Base-by-base conservation (phyloP, 2,113 vertebrate species). In the Apeltes quadracus region DNA sequence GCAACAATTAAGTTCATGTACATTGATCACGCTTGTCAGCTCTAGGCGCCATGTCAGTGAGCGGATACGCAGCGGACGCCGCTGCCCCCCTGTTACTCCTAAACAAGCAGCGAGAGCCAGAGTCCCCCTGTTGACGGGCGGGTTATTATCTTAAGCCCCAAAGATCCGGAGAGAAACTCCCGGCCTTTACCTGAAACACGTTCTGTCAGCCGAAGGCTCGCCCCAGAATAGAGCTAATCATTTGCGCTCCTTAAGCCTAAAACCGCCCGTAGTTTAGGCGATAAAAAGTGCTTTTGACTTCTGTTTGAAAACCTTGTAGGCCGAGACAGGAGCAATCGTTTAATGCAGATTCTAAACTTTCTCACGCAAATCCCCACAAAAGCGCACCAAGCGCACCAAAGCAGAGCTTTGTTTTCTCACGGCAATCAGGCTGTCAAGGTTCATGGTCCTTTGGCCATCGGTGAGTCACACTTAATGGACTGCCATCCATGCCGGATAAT, bases 131-230 rank as follows among this genome's bases (percentile, higher is more conserved):
- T 39, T 72, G 79, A 77, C 85, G 84, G 81, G 81, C 84, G 69
- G 58, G 36, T 87, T 89, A 87, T 59, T 32, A 56, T 69, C 72
- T 78, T 74, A 88, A 90, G 57, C 58, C 69, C 25, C 57, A 61
- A 59, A 78, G 76, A 89, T 83, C 72, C 54, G 71, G 68, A 13
- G 76, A 71, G 54, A 78, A 82, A 25, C 78, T 85, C 75, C 22
- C 68, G 70, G 83, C 61, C 59, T 85, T 84, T 76, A 78, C 76
- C 57, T 64, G 34, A 84, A 46, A 85, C 82, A 44, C 70, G 44
- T 69, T 32, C 75, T 74, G 70, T 68, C 54, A 76, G 69, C 64
- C 46, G 34, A 5, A 59, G 46, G 55, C 38, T 76, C 58, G 53
- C 55, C 27, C 75, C 72, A 59, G 51, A 83, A 54, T 63, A 1